Conservation (phyloP, 2,113 vertebrate genomes). For the Petrocephalus microphthalmus region DNA sequence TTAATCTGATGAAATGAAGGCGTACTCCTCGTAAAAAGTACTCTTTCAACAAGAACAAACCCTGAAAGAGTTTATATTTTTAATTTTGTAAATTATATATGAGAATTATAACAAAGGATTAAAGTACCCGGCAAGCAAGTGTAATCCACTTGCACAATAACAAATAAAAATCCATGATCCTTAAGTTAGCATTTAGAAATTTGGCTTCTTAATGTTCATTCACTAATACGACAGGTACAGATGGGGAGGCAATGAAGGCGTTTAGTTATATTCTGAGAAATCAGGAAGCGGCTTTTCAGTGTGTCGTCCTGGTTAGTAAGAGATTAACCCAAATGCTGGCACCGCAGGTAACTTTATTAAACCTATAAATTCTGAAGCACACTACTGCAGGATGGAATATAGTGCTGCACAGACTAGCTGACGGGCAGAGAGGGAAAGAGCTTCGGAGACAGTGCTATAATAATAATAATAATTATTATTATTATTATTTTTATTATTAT, state of each 20-base stretch:
- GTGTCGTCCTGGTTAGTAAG: conserved; percentile 54
- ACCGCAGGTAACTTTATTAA: conserved; percentile 29
- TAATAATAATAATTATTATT: no score
- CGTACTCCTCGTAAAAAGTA: neutral
- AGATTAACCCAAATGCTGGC: conserved; percentile 60
- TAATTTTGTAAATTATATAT: neutral
- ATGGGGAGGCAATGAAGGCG: neutral
- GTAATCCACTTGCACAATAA: neutral
- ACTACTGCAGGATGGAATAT: neutral
- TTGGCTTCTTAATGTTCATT: neutral
- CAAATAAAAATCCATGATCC: neutral
- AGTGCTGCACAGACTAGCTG: neutral
- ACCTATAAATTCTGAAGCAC: conserved; percentile 32
- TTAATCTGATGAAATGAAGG: neutral
- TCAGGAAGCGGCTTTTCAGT: neutral
- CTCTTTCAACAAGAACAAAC: neutral
- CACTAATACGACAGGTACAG: neutral
- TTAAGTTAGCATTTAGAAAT: neutral
- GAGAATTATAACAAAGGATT: neutral
- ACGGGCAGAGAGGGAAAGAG: neutral
- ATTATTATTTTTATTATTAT: no score
- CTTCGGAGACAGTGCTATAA: neutral
- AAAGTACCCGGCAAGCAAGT: neutral
- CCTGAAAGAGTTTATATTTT: no score
- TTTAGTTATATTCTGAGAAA: neutral